phyloP scores from a whole-genome alignment of 2,888 invertebrate species.

The Caenorhabditis becei region DNA sequence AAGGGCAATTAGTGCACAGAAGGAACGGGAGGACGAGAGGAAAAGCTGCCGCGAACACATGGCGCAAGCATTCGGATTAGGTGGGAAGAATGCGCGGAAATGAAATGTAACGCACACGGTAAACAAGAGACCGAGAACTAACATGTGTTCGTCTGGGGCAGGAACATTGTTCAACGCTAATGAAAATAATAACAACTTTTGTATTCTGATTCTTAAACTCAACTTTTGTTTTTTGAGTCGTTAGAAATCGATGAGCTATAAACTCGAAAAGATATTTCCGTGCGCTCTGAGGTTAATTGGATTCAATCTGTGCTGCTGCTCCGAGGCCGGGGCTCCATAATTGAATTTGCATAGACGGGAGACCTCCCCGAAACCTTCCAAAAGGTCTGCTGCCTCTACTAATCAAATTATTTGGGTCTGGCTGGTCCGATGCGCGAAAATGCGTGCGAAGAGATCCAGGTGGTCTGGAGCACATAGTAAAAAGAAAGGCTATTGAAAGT shows the following conservation, averaged over 20 bases:
- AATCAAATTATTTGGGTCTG: conserved; percentile 2
- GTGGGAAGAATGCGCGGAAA: conserved; percentile 60
- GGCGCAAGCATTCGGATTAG: conserved; percentile 52
- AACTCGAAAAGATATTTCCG: not conserved
- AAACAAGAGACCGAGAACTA: conserved; percentile 34
- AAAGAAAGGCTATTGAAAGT: conserved; percentile 23
- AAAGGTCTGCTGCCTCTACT: not conserved
- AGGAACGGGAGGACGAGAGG: conserved; percentile 26
- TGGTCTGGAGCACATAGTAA: not conserved
- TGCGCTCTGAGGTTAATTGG: conserved; percentile 8
- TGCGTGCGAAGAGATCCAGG: not conserved
- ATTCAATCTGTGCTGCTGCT: conserved; percentile 7
- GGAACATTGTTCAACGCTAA: not conserved
- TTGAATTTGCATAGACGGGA: conserved; percentile 15
- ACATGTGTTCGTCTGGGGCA: not conserved
- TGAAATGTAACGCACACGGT: conserved; percentile 55
- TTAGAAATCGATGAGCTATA: too few relatives aligned
- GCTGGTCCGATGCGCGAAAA: not conserved
- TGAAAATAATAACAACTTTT: not conserved
- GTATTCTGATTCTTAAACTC: too few relatives aligned
- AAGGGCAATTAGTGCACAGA: conserved; percentile 59
- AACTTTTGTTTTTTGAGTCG: too few relatives aligned
- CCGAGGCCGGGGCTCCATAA: not conserved
- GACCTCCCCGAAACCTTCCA: not conserved
- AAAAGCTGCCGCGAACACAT: conserved; percentile 36